Base-by-base conservation (phyloP, 2,113 vertebrate genomes). In the Sialia sialis region DNA sequence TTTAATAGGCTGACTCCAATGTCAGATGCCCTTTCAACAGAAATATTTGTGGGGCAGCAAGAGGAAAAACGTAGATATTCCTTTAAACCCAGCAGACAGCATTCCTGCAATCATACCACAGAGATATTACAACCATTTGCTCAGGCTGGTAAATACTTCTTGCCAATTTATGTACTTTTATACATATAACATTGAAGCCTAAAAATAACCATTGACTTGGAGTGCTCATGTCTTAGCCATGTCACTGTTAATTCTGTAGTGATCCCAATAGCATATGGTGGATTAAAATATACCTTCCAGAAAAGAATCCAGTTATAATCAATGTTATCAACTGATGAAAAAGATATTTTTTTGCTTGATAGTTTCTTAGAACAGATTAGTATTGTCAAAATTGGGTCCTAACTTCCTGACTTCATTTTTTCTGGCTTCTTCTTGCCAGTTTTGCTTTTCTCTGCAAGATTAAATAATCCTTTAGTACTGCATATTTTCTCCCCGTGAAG, bases 391-490 rank as follows among this genome's bases (percentile, higher is more conserved):
- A 58, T 51, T 70, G 10, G 38, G 26, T 70, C 16, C 43, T 68
- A 62, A 41, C 32, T 85, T 91, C 30, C 43, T 74, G 69, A 34
- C 26, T 87, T 75, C 16, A 21, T 84, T 87, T 91, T 74, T 78
- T 66, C 56, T 76, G 5, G 11, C 20, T 91, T 46, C 26, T 83
- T 87, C 59, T 87, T 80, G 38, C 10, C 41, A 64, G 62, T 79
- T 94, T 93, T 87, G 44, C 66, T 91, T 94, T 91, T 66, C 59
- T 85, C 26, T 58, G 55, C 49, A 89, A 83, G 78, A 83, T 39
- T 76, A 94, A 95, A 83, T 79, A 95, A 82, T 75, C 66, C 74
- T 89, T 87, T 94, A 89, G 52, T 93, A 32, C 46, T 66, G 51
- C 41, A 6, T 59, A 74, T 93, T 90, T 94, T 95, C 58, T 90